These are phyloP conservation scores for Cariama cristata DNA, from an alignment of 2,113 vertebrate genomes.

Conservation along the genomic window DNA sequence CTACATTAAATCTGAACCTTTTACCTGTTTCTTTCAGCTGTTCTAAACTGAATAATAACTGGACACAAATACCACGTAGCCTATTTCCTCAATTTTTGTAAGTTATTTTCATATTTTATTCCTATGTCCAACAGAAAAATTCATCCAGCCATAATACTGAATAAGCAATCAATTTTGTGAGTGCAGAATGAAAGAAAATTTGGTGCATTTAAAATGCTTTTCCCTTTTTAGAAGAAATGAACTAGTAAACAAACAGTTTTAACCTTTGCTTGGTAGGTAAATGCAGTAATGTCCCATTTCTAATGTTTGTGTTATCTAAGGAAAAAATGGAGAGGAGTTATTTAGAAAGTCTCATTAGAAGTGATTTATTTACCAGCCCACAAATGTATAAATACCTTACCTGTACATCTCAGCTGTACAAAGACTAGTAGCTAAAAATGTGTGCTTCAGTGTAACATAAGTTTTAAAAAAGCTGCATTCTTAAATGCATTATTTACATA, in stretches of 20 bases:
- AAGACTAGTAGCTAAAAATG: neutral
- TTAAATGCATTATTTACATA: neutral
- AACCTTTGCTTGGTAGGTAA: constrained; percentile 27
- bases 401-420: neutral
- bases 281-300: neutral
- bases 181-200: neutral
- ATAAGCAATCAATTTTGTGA: neutral
- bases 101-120: neutral
- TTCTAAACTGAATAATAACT: neutral
- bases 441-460: neutral
- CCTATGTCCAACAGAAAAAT: neutral
- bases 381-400: constrained; percentile 21
- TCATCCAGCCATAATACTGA: neutral
- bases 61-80: neutral
- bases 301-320: constrained; percentile 23
- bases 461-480: neutral
- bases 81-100: neutral
- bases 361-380: constrained; percentile 42
- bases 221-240: neutral
- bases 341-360: constrained; percentile 43
- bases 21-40: neutral
- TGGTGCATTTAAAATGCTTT: neutral
- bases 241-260: neutral
- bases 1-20: neutral
- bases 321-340: constrained; percentile 5